phyloP scores from a whole-genome alignment of 2,888 invertebrate genomes.

The Cyrtodaria siliqua region DNA sequence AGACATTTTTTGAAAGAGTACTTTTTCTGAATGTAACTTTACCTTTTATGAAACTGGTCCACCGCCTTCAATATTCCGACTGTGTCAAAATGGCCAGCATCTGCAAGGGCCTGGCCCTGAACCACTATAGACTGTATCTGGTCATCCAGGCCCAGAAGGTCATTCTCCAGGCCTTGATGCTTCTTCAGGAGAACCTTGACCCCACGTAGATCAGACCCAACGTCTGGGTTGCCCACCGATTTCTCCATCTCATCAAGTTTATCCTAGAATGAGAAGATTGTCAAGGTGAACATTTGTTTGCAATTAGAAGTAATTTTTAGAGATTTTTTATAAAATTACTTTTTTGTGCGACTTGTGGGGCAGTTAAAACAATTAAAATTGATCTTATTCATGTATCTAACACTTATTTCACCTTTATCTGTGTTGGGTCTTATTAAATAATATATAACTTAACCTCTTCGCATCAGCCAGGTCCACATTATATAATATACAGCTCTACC shows the following conservation, averaged over 20 bases:
- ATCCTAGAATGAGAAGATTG: conserved; percentile 62
- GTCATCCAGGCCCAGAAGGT: conserved; percentile 93
- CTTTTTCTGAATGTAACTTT: background rate
- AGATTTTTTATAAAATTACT: no score
- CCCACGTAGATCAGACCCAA: conserved; percentile 95
- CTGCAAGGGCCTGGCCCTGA: conserved; percentile 94
- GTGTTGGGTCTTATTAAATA: no score
- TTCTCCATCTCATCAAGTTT: conserved; percentile 95
- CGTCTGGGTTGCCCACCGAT: conserved; percentile 91
- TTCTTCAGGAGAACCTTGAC: conserved; percentile 96
- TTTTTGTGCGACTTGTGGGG: no score
- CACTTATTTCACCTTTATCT: no score
- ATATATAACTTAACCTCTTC: no score
- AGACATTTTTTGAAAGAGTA: no score
- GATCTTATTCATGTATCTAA: no score
- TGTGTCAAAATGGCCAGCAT: conserved; percentile 98
- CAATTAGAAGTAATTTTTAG: no score
- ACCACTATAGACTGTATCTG: conserved; percentile 92
- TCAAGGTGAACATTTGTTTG: no score
- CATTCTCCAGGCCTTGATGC: conserved; percentile 93
- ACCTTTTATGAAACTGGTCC: conserved; percentile 90
- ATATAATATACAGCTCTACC: no score
- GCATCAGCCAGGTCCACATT: no score
- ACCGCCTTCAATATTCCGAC: conserved; percentile 93
- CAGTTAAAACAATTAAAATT: no score